Evolutionary conservation across 2,888 invertebrate species (phyloP).

Genomic region (Lepidocyrtinus sp.): DNA sequence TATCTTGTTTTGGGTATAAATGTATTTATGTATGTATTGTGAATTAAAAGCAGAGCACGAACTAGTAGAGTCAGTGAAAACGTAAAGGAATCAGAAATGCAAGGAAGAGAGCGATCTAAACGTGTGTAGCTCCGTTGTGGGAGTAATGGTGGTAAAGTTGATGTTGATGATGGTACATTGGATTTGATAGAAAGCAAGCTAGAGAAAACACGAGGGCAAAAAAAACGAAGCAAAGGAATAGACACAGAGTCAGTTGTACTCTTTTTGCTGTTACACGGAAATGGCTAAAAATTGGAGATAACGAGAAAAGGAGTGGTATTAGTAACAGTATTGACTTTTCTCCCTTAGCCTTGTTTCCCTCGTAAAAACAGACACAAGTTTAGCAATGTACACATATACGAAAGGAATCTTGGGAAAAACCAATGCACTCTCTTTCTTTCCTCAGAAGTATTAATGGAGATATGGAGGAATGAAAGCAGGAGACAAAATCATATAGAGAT

Average conservation of each 20-base stretch:
- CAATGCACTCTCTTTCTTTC: slow-evolving; percentile 15
- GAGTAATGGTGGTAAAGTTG: slow-evolving; percentile 18
- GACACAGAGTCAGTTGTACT: not conserved
- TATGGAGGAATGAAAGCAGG: slow-evolving; percentile 25
- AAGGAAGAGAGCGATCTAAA: slow-evolving; percentile 10
- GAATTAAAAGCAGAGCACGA: slow-evolving; percentile 58
- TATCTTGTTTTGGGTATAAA: slow-evolving; percentile 10
- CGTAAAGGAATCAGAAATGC: slow-evolving; percentile 7
- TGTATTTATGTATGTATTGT: slow-evolving; percentile 24
- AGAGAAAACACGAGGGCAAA: slow-evolving; percentile 17
- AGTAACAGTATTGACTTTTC: slow-evolving; percentile 55
- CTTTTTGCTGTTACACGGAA: slow-evolving; percentile 52
- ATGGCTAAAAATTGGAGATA: slow-evolving; percentile 55
- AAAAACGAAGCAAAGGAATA: too few relatives aligned
- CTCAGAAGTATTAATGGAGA: slow-evolving; percentile 12
- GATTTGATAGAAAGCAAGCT: slow-evolving; percentile 39
- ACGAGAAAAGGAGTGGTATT: slow-evolving; percentile 60
- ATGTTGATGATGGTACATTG: slow-evolving; percentile 48
- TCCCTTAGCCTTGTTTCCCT: slow-evolving; percentile 12
- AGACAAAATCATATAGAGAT: slow-evolving; percentile 49
- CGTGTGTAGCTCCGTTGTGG: not conserved
- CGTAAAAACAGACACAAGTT: slow-evolving; percentile 24
- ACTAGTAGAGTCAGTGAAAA: slow-evolving; percentile 18
- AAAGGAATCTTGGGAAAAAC: slow-evolving; percentile 10
- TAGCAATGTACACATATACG: slow-evolving; percentile 3